Evolutionary conservation across 2,113 vertebrate species (phyloP).

Genomic region (Macrotis lagotis): DNA sequence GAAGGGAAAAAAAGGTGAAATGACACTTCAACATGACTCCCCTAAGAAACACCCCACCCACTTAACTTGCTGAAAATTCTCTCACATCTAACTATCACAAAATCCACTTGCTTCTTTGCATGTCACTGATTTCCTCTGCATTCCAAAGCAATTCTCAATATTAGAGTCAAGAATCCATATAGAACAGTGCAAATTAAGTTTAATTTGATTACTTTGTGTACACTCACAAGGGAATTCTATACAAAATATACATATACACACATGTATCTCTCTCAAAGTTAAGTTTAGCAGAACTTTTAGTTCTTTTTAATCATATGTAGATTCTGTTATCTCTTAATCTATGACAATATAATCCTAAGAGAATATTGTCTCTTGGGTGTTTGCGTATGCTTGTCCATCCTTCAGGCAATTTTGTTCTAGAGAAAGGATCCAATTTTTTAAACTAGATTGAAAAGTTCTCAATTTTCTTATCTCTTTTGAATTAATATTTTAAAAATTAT

Average conservation of each 20-base stretch:
- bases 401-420: neutral
- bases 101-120: slow-evolving; percentile 43
- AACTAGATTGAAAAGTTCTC: neutral
- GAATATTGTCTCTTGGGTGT: neutral
- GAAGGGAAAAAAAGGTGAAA: slow-evolving; percentile 41
- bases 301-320: slow-evolving; percentile 22
- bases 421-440: neutral
- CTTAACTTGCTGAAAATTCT: no score
- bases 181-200: neutral
- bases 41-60: neutral
- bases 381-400: neutral
- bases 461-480: neutral
- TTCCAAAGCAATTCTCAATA: neutral
- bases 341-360: neutral
- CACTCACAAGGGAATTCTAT: slow-evolving; percentile 8
- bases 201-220: neutral
- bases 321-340: slow-evolving; percentile 31
- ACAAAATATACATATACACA: slow-evolving; percentile 12
- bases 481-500: neutral
- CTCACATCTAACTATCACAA: slow-evolving; percentile 24
- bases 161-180: accelerated
- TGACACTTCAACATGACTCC: neutral
- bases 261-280: neutral
- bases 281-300: slow-evolving; percentile 26
- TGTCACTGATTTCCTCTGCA: slow-evolving; percentile 5